A percentile compares a stretch with the other conserved stretches of the same genome.
These are phyloP conservation scores for Leptinotarsa defecta DNA, from an alignment of 1,140 invertebrate species.

Conservation along the genomic window DNA sequence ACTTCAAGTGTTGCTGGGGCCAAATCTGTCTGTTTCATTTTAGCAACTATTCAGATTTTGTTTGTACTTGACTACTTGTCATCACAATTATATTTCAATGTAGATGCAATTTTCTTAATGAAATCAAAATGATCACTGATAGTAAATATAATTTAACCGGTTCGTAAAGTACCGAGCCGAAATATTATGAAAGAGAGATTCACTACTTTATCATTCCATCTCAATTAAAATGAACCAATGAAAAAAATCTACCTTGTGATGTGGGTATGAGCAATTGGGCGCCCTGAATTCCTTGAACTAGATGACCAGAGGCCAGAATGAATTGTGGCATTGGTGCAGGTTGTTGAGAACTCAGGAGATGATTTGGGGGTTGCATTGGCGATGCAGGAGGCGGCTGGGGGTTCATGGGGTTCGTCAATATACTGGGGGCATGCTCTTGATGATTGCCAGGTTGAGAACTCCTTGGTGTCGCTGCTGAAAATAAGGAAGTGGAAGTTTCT, in stretches of 20 bases:
- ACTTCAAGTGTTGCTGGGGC: no score
- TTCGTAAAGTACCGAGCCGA: no score
- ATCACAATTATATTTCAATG: no score
- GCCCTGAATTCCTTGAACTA: conserved; percentile 88
- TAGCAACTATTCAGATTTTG: no score
- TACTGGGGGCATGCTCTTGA: conserved; percentile 34
- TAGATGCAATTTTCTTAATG: no score
- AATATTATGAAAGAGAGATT: no score
- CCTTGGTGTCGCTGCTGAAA: conserved; percentile 43
- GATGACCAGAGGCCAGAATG: conserved; percentile 87
- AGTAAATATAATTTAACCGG: no score
- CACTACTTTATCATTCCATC: no score
- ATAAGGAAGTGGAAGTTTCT: neutral
- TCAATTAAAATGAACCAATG: no score
- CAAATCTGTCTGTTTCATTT: no score
- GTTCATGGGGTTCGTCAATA: conserved; percentile 31
- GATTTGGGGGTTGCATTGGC: conserved; percentile 46
- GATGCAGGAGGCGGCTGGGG: conserved; percentile 39
- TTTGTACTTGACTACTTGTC: no score
- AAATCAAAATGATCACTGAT: no score
- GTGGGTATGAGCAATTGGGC: conserved; percentile 92
- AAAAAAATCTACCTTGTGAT: conserved; percentile 75
- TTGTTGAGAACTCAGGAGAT: conserved; percentile 56
- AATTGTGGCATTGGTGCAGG: conserved; percentile 85
- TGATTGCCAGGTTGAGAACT: conserved; percentile 37